phyloP scores from a whole-genome alignment of 92 coral and sea anemone species.

The Scolanthus callimorphus region DNA sequence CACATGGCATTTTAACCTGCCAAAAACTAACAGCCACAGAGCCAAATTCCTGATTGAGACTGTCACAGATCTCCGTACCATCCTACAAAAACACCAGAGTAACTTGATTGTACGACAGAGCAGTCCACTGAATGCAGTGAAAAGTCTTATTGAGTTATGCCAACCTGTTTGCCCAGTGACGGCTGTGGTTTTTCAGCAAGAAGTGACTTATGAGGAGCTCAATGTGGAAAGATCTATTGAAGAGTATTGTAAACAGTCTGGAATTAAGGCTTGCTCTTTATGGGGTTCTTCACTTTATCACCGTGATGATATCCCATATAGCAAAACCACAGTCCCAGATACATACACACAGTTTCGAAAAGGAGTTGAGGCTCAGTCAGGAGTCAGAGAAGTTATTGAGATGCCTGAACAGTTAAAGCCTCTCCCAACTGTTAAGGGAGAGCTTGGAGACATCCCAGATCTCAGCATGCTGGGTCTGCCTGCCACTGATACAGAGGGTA shows the following conservation, averaged over 20 bases:
- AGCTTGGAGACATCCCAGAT: slow-evolving; percentile 19
- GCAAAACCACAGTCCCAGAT: slow-evolving; percentile 33
- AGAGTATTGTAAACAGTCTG: slow-evolving; percentile 1
- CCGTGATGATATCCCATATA: slow-evolving; percentile 47
- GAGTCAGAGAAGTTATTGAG: slow-evolving; percentile 25
- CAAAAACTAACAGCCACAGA: slow-evolving; percentile 42
- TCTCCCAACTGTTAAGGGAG: slow-evolving; percentile 12
- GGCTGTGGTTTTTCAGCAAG: slow-evolving; percentile 41
- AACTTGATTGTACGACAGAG: slow-evolving; percentile 28
- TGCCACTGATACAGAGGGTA: neutral
- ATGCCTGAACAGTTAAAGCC: slow-evolving; percentile 29
- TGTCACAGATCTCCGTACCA: slow-evolving; percentile 33
- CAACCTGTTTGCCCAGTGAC: slow-evolving; percentile 10
- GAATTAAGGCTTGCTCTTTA: slow-evolving; percentile 22
- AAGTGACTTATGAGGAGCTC: slow-evolving; percentile 51
- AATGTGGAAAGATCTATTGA: slow-evolving; percentile 45
- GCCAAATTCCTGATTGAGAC: slow-evolving; percentile 47
- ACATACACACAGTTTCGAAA: slow-evolving; percentile 56
- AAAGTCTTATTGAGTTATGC: neutral
- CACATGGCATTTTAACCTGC: slow-evolving; percentile 51
- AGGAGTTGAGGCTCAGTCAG: slow-evolving; percentile 37
- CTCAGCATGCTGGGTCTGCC: neutral
- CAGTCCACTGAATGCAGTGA: slow-evolving; percentile 26
- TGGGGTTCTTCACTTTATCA: slow-evolving; percentile 64
- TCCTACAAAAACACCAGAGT: slow-evolving; percentile 21